Conservation (phyloP, 2,797 vertebrate species). For the Pelodytes ibericus region DNA sequence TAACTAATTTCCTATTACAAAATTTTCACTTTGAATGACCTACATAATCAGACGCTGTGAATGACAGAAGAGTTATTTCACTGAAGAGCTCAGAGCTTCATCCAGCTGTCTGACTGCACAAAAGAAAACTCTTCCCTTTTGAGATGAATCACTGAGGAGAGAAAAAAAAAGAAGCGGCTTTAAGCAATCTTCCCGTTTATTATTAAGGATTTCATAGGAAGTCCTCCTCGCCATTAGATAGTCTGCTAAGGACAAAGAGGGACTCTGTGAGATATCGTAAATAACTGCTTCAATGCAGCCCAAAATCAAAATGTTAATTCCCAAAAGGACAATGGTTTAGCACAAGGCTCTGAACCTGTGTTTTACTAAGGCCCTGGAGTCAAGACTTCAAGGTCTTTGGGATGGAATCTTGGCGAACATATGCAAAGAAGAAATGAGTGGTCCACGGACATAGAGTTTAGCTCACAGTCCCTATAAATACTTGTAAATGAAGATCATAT, state of each 20-base stretch:
- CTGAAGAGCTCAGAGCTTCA: background rate
- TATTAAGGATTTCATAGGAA: background rate
- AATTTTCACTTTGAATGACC: conserved; percentile 25
- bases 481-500: background rate
- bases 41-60: conserved; percentile 19
- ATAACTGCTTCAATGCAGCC: background rate
- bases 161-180: background rate
- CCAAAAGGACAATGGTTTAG: too few relatives aligned
- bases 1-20: conserved; percentile 3
- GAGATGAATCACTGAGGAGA: background rate
- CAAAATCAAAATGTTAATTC: too few relatives aligned
- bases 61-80: background rate
- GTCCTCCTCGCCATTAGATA: background rate
- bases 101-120: background rate
- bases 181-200: background rate
- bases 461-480: too few relatives aligned
- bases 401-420: too few relatives aligned
- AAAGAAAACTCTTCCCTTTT: background rate
- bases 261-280: background rate
- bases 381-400: too few relatives aligned
- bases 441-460: too few relatives aligned
- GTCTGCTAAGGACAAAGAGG: background rate
- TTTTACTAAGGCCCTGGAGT: too few relatives aligned
- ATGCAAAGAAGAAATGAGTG: too few relatives aligned
- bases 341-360: too few relatives aligned